A percentile compares a stretch with the other conserved stretches of the same genome.
Conservation (phyloP, 2,113 vertebrate species). For the Mola mola region DNA sequence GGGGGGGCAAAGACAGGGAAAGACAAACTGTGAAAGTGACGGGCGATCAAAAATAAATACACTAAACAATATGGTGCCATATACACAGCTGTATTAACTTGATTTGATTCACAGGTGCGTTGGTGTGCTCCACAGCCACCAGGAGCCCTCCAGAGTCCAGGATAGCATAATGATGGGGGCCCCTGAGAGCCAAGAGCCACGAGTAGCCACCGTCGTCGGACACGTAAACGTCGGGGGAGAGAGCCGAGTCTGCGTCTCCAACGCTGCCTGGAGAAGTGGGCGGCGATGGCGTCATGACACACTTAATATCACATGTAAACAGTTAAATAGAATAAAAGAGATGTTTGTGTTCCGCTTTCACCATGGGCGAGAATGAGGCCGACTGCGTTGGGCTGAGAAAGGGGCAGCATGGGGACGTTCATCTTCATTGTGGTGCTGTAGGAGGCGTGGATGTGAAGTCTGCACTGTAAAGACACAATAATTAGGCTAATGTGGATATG, state of each 20-base stretch:
- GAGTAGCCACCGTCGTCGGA: constrained; percentile 95
- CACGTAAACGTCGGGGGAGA: constrained; percentile 90
- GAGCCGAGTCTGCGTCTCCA: constrained; percentile 87
- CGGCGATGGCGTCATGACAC: neutral
- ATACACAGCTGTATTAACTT: constrained; percentile 78
- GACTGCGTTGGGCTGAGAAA: constrained; percentile 90
- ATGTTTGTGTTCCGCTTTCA: constrained; percentile 60
- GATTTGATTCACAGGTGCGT: constrained; percentile 83
- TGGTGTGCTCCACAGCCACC: constrained; percentile 88
- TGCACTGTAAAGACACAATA: constrained; percentile 85
- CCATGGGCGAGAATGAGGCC: constrained; percentile 94
- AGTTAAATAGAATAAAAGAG: neutral
- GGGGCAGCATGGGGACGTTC: constrained; percentile 90
- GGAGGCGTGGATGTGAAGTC: constrained; percentile 92
- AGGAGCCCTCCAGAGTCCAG: constrained; percentile 93
- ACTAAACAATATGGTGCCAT: neutral
- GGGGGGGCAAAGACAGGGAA: neutral
- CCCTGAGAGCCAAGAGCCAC: constrained; percentile 87
- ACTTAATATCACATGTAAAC: neutral
- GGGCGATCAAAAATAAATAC: neutral
- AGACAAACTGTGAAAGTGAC: too few species aligned
- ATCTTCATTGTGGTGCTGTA: constrained; percentile 93
- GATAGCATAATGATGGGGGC: constrained; percentile 93
- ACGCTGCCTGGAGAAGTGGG: constrained; percentile 83
- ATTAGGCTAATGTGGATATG: neutral